phyloP scores from a whole-genome alignment of 2,113 vertebrate species.

The Anarhynchus alexandrinus region DNA sequence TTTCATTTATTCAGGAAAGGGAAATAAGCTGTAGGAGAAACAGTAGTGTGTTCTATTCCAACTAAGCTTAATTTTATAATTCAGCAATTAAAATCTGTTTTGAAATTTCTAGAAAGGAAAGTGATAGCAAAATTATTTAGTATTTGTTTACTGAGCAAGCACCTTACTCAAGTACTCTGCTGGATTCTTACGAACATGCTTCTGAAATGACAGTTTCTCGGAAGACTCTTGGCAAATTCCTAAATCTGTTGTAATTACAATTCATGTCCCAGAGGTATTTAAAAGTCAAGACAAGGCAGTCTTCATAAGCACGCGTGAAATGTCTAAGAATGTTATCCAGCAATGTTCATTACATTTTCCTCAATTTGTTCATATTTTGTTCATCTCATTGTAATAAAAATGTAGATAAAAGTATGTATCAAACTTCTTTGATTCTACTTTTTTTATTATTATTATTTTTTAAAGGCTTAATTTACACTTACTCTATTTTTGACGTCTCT shows the following conservation, averaged over 20 bases:
- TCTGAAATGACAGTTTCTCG: background rate
- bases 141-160: background rate
- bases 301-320: background rate
- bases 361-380: background rate
- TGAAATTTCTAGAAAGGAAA: background rate
- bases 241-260: background rate
- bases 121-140: background rate
- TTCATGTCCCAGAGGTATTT: background rate
- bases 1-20: background rate
- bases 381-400: slow-evolving; percentile 19
- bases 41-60: background rate
- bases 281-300: background rate
- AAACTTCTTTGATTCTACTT: background rate
- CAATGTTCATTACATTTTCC: background rate
- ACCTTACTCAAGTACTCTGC: background rate
- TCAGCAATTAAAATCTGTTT: background rate
- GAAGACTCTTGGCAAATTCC: background rate
- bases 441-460: background rate
- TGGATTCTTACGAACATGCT: background rate
- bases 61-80: background rate
- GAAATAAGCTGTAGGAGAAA: background rate
- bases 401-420: background rate
- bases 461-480: background rate
- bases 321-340: background rate
- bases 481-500: background rate